Evolutionary conservation across 2,888 invertebrate species (phyloP).

Genomic region (Ctena decussata): DNA sequence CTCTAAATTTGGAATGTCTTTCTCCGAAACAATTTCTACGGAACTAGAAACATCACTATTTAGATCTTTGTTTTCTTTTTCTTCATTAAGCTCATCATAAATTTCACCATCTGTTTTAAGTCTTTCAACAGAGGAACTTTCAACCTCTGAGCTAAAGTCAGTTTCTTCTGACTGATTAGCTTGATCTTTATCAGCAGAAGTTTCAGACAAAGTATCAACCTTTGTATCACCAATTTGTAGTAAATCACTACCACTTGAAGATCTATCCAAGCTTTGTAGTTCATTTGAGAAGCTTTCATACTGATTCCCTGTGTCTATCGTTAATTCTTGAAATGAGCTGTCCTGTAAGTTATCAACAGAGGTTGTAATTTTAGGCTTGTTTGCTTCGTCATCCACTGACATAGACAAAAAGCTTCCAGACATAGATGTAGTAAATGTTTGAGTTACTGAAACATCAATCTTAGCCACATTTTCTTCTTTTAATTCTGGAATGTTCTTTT

Average conservation of each 20-base stretch:
- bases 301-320: constrained; percentile 5
- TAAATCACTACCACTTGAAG: constrained; percentile 3
- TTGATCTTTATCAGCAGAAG: background rate
- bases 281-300: background rate
- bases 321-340: constrained; percentile 47
- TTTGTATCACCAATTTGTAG: background rate
- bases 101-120: background rate
- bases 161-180: background rate
- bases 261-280: background rate
- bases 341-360: background rate
- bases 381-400: background rate
- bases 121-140: background rate
- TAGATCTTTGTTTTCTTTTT: background rate
- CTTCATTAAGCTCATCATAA: background rate
- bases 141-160: background rate
- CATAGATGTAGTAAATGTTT: background rate
- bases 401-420: background rate
- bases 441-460: background rate
- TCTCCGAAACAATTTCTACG: constrained; percentile 60
- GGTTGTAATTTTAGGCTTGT: background rate
- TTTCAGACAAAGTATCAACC: background rate
- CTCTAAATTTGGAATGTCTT: constrained; percentile 37
- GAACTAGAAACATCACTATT: constrained; percentile 58
- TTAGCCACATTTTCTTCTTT: constrained; percentile 7
- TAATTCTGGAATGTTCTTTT: background rate